Evolutionary conservation across 2,888 invertebrate species (phyloP), one percentile per base, ranked within the genome.

Genomic region (Siphlonurus alternatus): DNA sequence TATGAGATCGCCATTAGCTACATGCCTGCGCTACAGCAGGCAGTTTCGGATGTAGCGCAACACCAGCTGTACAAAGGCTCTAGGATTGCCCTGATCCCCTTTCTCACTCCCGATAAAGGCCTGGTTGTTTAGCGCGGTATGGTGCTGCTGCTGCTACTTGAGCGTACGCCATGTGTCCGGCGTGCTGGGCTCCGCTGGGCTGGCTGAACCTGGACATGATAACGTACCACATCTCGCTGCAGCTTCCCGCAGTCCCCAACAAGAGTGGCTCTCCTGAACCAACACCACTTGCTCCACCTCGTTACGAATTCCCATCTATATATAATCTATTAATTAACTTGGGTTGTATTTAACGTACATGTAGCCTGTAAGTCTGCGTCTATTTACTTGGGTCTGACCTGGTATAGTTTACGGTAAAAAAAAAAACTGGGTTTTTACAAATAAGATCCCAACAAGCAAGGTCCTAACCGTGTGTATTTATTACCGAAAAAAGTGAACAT

Each of bases 121-220:
- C 63, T 87, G 87, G 75, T 85, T 85, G 75, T 85, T 88, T 74
- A 83, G 83, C 72, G 83, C 90, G 65, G 88, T 91, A 23, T 91
- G 90, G 90, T 84, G 89, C 66, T 91, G 90, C 78, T 90, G 90
- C 79, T 89, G 89, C 76, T 91, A 87, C 76, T 78, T 91, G 70
- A 86, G 86, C 60, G 80, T 89, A 72, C 83, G 87, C 61, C 83
- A 85, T 69, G 85, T 87, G 73, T 56, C 56, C 7, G 56, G 56
- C 22, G 56, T 56, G n/a, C 56, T 56, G 7, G 56, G 56, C 7
- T 7, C 7, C 20, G 7, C 56, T 56, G 56, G 56, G 5, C n/a
- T 56, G 7, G 56, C 56, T 5, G 56, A 56, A 56, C 56, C 20
- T n/a, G 56, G 56, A 56, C 56, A 10, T 10, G 56, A 56, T 22